Evolutionary conservation across 2,797 vertebrate genomes (phyloP).

Genomic region (Sebastiscus tertius): DNA sequence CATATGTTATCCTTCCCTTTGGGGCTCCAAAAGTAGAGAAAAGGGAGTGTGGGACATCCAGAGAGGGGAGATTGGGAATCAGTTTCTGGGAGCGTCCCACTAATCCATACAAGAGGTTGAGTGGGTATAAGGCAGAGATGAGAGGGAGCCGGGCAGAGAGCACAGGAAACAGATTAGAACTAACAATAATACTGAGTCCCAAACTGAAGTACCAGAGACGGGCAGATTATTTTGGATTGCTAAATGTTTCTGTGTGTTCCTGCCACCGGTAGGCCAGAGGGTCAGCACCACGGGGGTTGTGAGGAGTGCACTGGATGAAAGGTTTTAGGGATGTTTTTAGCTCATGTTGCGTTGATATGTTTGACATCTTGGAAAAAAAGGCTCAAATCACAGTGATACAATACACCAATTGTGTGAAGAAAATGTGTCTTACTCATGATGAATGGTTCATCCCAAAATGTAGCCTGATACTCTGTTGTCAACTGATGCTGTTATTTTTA

Average conservation of each 20-base stretch:
- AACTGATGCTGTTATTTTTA: too few species aligned
- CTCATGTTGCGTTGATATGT: background rate
- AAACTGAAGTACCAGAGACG: slow-evolving; percentile 38
- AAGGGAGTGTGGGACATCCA: background rate
- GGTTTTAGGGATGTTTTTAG: slow-evolving; percentile 5
- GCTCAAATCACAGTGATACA: background rate
- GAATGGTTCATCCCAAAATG: background rate
- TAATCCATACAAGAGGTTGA: slow-evolving; percentile 62
- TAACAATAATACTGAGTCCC: slow-evolving; percentile 53
- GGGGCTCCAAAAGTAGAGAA: background rate
- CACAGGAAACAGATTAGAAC: slow-evolving; percentile 64
- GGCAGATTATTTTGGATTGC: slow-evolving; percentile 60
- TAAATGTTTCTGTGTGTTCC: slow-evolving; percentile 28
- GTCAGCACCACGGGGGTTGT: slow-evolving; percentile 11
- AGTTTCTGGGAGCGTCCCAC: slow-evolving; percentile 36
- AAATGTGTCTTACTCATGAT: background rate
- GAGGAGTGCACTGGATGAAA: slow-evolving; percentile 31
- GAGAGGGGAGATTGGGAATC: slow-evolving; percentile 21
- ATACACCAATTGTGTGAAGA: background rate
- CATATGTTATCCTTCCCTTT: background rate
- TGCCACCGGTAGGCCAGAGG: background rate
- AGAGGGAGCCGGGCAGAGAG: slow-evolving; percentile 46
- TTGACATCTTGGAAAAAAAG: background rate
- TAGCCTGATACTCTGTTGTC: too few species aligned
- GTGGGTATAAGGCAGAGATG: slow-evolving; percentile 53